Evolutionary conservation across 2,797 vertebrate genomes (phyloP).

Genomic region (Sebastes ruberrimus): DNA sequence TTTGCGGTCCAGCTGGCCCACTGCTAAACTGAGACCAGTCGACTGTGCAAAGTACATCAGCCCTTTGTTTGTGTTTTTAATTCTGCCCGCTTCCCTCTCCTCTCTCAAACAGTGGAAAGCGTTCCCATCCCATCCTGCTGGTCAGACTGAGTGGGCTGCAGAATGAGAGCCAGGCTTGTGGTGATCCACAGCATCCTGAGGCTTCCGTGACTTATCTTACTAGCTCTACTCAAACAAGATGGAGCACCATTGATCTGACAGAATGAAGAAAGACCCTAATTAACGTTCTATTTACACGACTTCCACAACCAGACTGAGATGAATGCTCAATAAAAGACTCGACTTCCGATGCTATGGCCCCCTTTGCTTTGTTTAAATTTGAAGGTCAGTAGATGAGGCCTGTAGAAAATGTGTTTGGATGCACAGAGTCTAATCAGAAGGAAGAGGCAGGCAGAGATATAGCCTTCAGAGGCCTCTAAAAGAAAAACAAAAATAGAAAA

Average conservation of each 20-base stretch:
- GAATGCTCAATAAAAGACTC: conserved; percentile 34
- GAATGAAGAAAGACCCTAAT: conserved; percentile 61
- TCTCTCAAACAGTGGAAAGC: conserved; percentile 52
- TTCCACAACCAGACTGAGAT: conserved; percentile 42
- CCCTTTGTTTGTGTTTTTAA: conserved; percentile 71
- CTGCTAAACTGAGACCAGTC: conserved; percentile 63
- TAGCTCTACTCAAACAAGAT: conserved; percentile 57
- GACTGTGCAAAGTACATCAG: conserved; percentile 54
- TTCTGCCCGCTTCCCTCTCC: conserved; percentile 54
- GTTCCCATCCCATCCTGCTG: conserved; percentile 58
- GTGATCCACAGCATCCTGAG: conserved; percentile 76
- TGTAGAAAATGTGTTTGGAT: conserved; percentile 34
- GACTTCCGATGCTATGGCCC: conserved; percentile 6
- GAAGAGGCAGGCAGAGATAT: background rate
- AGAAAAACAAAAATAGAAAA: background rate
- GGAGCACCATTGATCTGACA: conserved; percentile 65
- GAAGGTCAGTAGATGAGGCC: conserved; percentile 29
- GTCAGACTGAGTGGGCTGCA: conserved; percentile 56
- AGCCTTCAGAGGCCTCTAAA: background rate
- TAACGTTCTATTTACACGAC: conserved; percentile 58
- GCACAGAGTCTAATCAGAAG: conserved; percentile 16
- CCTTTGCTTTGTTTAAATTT: conserved; percentile 37
- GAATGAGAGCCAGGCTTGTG: conserved; percentile 71
- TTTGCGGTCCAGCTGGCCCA: conserved; percentile 46
- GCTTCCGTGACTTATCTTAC: conserved; percentile 70